Base-by-base conservation (phyloP, 2,113 vertebrate species). In the Hemibagrus wyckioides region DNA sequence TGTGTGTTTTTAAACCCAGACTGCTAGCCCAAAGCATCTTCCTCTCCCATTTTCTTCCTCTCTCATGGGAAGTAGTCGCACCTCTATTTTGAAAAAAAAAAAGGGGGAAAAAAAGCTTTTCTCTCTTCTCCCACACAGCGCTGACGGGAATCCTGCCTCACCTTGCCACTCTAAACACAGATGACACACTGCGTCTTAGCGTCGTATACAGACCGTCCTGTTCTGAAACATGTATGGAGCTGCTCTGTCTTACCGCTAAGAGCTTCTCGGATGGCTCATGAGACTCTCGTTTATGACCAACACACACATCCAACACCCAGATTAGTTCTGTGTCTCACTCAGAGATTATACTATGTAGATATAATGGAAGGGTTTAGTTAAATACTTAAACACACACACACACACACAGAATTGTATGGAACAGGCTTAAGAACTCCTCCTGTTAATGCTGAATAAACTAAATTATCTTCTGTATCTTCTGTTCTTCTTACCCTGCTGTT, bases 291-390 rank as follows among this genome's bases (percentile, higher is more conserved):
- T 80, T 59, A 25, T 79, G 7, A n/a, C 59, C 30, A 15, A 36
- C 19, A 80, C 59, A 52, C 76, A 71, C 61, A 33, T 80, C 30
- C 63, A 71, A 79, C 41, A 77, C 28, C 52, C 54, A 44, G 84
- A 75, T 84, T n/a, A 84, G 67, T 33, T 33, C 67, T 75, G 83
- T 21, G 54, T 76, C 83, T 85, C 5, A 57, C 41, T 76, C 36
- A 17, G 67, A 73, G 67, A 41, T 57, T 59, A n/a, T 21, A 41
- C 23, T 5, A 30, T 36, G 19, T 21, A 59, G 4, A 57, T 15
- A 56, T 61, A 44, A 77, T 48, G 36, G 36, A 48, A 52, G 41
- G 39, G 23, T 56, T 75, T 13, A 71, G 71, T 73, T 28, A 50
- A 77, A 50, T 48, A 28, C 69, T 39, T 39, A 39, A 36, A 39